Base-by-base conservation (phyloP, 2,888 invertebrate species). In the Metellina segmentata region DNA sequence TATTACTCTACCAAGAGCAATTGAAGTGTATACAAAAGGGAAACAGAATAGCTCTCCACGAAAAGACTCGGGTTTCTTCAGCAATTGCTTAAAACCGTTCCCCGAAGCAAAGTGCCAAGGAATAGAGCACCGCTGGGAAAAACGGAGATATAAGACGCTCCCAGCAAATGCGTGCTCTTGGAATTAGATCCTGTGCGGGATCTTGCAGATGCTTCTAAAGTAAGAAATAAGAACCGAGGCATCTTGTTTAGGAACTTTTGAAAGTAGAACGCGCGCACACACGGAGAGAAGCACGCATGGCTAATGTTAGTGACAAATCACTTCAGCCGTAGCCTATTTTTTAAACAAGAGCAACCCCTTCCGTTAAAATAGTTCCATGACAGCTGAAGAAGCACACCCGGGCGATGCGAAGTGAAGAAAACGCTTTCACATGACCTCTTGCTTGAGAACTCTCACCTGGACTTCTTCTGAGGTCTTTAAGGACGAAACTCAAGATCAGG, bases 371-470 rank as follows among this genome's bases (percentile, higher is more conserved):
- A 61, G 61, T 61, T 61, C 13, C 61, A 61, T 61, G 79, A 61
- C 61, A 61, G 19, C 79, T 61, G 13, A 11, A 79, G 16, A 79
- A 79, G 79, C 61, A 77, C 77, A 52, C 77, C n/a, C 49, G 77
- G 20, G 53, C 20, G 34, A 61, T 13, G n/a, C 7, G 20, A 79
- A 79, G 34, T 20, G 34, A 79, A 61, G 61, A 70, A 78, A 79
- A 79, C 20, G 86, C 51, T 52, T 79, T 79, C 72, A 48, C 70
- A 71, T 88, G 52, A 48, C 81, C 78, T 83, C 49, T 19, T 53
- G 53, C 83, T 79, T 90, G 81, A 85, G 77, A 74, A 51, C 70
- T 81, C 51, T 11, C 85, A 74, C 71, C 70, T 74, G 85, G 52
- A 82, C 49, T 74, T 77, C 74, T 48, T 71, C 72, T 51, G 19